phyloP scores from a whole-genome alignment of 2,797 vertebrate genomes.

The Premnoplex brunnescens region DNA sequence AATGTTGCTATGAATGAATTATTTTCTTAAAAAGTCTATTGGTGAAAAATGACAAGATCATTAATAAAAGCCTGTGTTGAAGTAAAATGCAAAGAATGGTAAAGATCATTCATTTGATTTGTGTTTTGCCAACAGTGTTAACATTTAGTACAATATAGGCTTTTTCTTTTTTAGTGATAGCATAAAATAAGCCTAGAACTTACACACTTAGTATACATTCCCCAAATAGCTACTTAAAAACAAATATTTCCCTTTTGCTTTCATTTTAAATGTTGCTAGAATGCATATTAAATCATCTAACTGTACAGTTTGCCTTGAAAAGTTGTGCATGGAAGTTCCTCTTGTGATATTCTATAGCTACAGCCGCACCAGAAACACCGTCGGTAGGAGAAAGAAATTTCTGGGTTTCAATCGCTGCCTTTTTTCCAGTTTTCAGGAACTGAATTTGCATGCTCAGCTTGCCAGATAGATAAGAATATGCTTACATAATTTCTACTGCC shows the following conservation, averaged over 20 bases:
- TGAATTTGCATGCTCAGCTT: neutral
- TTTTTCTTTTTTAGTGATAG: neutral
- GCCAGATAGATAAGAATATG: neutral
- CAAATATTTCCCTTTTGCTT: neutral
- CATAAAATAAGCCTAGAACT: neutral
- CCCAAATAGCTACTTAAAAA: neutral
- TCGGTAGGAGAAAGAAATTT: neutral
- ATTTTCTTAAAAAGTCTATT: neutral
- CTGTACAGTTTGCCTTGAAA: neutral
- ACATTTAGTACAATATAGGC: neutral
- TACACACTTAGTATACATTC: neutral
- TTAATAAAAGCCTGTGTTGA: neutral
- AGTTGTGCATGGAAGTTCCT: neutral
- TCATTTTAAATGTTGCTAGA: neutral
- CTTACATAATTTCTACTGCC: neutral
- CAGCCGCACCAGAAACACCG: neutral
- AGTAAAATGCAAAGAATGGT: neutral
- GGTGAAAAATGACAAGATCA: neutral
- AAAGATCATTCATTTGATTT: neutral
- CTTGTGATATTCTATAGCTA: neutral
- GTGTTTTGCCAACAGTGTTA: neutral
- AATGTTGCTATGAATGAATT: neutral
- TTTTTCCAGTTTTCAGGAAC: neutral
- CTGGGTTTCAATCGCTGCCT: neutral
- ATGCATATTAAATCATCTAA: neutral